Base-by-base conservation (phyloP, 2,888 invertebrate species). In the Pristionchus arcanus region DNA sequence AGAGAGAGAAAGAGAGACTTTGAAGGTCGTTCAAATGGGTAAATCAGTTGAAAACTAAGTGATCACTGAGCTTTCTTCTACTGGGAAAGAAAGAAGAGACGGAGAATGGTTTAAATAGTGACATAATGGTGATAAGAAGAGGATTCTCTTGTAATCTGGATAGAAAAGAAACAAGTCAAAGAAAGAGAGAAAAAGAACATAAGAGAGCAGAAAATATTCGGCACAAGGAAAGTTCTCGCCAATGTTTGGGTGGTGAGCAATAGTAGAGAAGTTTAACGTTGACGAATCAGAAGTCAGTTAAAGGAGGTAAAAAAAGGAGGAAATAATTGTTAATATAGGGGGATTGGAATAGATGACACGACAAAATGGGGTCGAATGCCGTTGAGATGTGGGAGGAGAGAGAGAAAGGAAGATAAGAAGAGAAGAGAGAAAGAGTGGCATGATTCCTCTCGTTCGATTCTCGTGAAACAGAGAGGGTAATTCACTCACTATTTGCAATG, bases 361-460 rank as follows among this genome's bases (percentile, higher is more conserved):
- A 55, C 55, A 28, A n/a, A 66, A 66, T 66, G 34, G 11, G 31
- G 31, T 31, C 31, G 71, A 71, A 71, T 71, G 34, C 31, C 31
- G 31, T 13, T 71, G 77, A 77, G 77, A 77, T 19, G 15, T 42
- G n/a, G 42, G 42, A 34, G 71, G 31, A 21, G 71, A 34, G 71
- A 34, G 77, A 42, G 19, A 34, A 31, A 25, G 77, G n/a, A 19
- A 42, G 42, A 31, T 55, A 55, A 55, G 55, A 63, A 49, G 42
- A 42, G 9, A 42, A 42, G 9, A 42, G 55, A 21, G 34, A 77
- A 42, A 77, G 77, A 77, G 71, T 77, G 77, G 77, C 77, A 77
- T 77, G 77, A 77, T 77, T 77, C 77, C 4, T 42, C 77, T 77
- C 77, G 77, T 77, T 77, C 77, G 77, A 77, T 77, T 77, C 77